A percentile compares a stretch with the other conserved stretches of the same genome.
Conservation (phyloP, 2,888 invertebrate species). For the Andrena chrysosceles region DNA sequence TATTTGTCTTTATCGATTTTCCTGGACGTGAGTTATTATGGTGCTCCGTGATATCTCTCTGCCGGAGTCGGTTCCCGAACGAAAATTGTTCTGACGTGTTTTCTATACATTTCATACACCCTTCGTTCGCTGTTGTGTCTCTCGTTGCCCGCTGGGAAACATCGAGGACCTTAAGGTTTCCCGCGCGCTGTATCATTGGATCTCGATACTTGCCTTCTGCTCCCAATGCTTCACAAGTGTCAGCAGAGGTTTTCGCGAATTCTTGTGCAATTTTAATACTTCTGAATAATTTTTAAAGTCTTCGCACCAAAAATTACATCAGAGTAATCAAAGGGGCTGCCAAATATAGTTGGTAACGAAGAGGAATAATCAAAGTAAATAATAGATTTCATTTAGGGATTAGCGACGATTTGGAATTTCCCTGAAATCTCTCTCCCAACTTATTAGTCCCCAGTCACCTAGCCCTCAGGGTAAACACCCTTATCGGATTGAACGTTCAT, state of each 20-base stretch:
- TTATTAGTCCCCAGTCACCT: too few species aligned
- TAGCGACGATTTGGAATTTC: too few species aligned
- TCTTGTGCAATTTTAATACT: not conserved
- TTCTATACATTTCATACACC: slow-evolving; percentile 30
- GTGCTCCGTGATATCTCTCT: slow-evolving; percentile 4
- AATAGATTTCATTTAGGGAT: too few species aligned
- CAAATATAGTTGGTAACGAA: too few species aligned
- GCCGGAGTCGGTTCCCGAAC: slow-evolving; percentile 9
- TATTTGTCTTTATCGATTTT: slow-evolving; percentile 60
- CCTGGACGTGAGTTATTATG: slow-evolving; percentile 48
- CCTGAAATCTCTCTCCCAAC: too few species aligned
- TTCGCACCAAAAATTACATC: too few species aligned
- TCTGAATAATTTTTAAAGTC: too few species aligned
- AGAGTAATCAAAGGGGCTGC: too few species aligned
- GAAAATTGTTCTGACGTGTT: slow-evolving; percentile 36
- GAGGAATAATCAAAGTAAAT: too few species aligned
- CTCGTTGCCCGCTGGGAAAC: slow-evolving; percentile 13
- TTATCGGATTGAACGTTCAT: slow-evolving; percentile 5
- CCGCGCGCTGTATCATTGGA: slow-evolving; percentile 24
- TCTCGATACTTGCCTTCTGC: not conserved
- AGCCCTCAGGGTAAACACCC: too few species aligned
- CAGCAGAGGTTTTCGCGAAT: too few species aligned
- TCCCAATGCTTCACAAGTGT: not conserved
- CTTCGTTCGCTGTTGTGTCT: slow-evolving; percentile 31
- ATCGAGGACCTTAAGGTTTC: slow-evolving; percentile 26